A percentile compares a stretch with the other conserved stretches of the same genome.
phyloP scores from a whole-genome alignment of 2,797 vertebrate genomes.

The Myiotriccus ornatus region DNA sequence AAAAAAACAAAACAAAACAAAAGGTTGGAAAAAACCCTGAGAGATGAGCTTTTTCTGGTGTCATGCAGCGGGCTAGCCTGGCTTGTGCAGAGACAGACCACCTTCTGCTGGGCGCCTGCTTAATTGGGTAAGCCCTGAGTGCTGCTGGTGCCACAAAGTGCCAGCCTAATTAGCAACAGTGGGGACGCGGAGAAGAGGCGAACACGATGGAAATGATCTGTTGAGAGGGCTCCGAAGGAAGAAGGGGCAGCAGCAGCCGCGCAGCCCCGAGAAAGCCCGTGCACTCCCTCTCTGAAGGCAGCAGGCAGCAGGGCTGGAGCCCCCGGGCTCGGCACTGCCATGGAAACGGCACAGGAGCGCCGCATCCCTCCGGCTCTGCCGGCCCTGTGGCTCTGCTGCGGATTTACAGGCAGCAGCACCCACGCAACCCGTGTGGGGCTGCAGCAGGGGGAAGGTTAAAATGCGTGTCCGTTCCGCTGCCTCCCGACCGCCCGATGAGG shows the following conservation, averaged over 20 bases:
- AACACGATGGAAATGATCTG: not conserved
- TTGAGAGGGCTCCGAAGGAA: not conserved
- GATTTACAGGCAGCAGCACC: not conserved
- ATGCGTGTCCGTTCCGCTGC: not conserved
- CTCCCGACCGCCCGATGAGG: rapidly evolving
- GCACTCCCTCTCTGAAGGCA: no score
- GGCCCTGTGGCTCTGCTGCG: not conserved
- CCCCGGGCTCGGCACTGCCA: slow-evolving; percentile 4
- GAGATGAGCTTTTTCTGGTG: not conserved
- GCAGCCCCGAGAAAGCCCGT: not conserved
- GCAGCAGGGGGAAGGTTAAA: not conserved
- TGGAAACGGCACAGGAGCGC: slow-evolving; percentile 42
- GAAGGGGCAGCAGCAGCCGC: not conserved
- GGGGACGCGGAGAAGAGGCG: not conserved
- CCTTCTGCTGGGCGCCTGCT: not conserved
- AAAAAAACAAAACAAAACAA: not conserved
- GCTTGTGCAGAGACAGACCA: not conserved
- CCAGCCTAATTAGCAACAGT: not conserved
- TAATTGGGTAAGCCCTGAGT: not conserved
- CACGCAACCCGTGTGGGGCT: not conserved
- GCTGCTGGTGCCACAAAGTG: rapidly evolving
- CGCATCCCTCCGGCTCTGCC: not conserved
- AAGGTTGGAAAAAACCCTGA: rapidly evolving
- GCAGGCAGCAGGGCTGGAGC: slow-evolving; percentile 15
- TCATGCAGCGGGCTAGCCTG: not conserved